Evolutionary conservation across 2,113 vertebrate species (phyloP).

Genomic region (Felis chaus): DNA sequence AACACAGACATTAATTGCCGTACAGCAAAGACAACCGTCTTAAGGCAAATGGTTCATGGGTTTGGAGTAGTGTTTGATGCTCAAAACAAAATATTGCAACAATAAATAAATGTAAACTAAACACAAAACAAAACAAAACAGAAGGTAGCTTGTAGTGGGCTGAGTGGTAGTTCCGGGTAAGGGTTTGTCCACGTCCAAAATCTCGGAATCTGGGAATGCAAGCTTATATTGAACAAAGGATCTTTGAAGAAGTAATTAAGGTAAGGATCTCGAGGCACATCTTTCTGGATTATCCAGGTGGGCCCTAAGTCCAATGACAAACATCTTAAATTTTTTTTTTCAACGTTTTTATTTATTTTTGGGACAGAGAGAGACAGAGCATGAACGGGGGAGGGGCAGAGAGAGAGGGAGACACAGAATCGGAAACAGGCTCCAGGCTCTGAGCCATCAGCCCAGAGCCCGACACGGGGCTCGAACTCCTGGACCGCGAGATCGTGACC

Average conservation of each 20-base stretch:
- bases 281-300: not conserved
- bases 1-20: not conserved
- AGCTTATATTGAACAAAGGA: not conserved
- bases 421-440: too few species aligned
- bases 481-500: too few species aligned
- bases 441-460: too few species aligned
- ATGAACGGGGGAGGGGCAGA: too few species aligned
- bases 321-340: not conserved
- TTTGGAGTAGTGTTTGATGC: constrained; percentile 82
- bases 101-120: constrained; percentile 79
- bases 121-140: not conserved
- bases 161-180: not conserved
- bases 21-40: constrained; percentile 66
- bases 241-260: not conserved
- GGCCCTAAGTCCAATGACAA: not conserved
- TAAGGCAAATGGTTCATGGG: constrained; percentile 71
- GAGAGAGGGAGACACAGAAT: too few species aligned
- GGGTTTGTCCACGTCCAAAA: not conserved
- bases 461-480: too few species aligned
- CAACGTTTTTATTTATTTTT: too few species aligned
- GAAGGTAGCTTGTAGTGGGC: not conserved
- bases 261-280: not conserved
- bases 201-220: not conserved
- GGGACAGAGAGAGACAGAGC: too few species aligned
- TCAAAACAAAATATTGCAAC: constrained; percentile 76